phyloP scores from a whole-genome alignment of 2,113 vertebrate species.

The Hymenochirus boettgeri region DNA sequence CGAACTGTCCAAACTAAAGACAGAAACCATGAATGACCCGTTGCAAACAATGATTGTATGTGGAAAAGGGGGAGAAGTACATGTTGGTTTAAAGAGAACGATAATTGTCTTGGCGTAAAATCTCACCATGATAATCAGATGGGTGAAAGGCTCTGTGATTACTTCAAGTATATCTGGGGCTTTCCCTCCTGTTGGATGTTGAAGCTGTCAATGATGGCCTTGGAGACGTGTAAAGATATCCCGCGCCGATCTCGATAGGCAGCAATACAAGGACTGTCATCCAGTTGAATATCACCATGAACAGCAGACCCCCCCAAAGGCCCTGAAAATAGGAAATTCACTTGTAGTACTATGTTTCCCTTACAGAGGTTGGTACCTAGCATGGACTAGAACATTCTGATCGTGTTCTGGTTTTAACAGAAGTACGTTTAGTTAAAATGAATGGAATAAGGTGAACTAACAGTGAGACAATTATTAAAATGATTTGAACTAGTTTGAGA shows the following conservation, averaged over 20 bases:
- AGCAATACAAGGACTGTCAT: conserved; percentile 81
- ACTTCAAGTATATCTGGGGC: conserved; percentile 88
- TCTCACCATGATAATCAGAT: conserved; percentile 84
- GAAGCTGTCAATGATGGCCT: conserved; percentile 73
- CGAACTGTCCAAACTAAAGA: conserved; percentile 80
- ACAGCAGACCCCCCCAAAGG: conserved; percentile 90
- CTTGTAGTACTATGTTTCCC: too few species aligned
- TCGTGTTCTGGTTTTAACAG: too few species aligned
- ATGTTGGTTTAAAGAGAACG: too few species aligned
- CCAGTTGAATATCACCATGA: conserved; percentile 97
- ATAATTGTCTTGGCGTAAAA: too few species aligned
- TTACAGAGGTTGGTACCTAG: too few species aligned
- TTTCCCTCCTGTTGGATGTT: conserved; percentile 76
- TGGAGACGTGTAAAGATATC: conserved; percentile 78
- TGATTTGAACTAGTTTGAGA: too few species aligned
- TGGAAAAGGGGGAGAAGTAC: not conserved
- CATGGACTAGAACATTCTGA: too few species aligned
- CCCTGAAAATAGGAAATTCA: conserved; percentile 59
- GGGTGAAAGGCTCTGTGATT: conserved; percentile 89
- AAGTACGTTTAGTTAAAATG: too few species aligned
- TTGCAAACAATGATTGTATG: too few species aligned
- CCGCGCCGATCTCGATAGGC: conserved; percentile 78
- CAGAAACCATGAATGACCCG: not conserved
- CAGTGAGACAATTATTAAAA: too few species aligned
- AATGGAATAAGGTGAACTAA: too few species aligned